Evolutionary conservation across 2,797 vertebrate species (phyloP), one percentile per base, ranked within the genome.

Genomic region (Cebuella pygmaea): DNA sequence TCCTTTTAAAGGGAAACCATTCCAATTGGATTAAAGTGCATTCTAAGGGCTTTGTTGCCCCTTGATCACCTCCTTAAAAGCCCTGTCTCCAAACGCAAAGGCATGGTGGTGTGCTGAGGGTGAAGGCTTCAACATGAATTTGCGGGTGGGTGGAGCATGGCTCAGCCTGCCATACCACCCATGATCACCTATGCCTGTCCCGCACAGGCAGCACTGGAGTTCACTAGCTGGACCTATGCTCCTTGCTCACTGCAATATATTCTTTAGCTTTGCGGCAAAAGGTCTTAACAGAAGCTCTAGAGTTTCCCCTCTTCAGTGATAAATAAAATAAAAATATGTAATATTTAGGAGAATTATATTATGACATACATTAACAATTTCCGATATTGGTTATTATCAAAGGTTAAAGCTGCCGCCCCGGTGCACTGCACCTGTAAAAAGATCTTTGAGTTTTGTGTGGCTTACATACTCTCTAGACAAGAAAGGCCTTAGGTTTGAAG

Each of bases 171-270:
- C 33, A 67, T n/a, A 33, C 33, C 61, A 67, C 17, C 15, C 20
- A 2, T 4, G 24, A 15, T 41, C 36, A 0, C 27, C 22, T 19
- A 2, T 5, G 0, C 46, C 4, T 10, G 11, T 22, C 48, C n/a
- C 5, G 12, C 20, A 12, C 27, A 5, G 3, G 8, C 10, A 33
- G 33, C 11, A 27, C 10, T 4, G 14, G 17, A 1, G 9, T 7
- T 4, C 55, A 11, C 2, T 33, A 7, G 7, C 14, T 7, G 17
- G 9, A 26, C 15, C 33, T 3, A 4, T 9, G 3, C 5, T 15
- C 7, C 13, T 14, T 22, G 24, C n/a, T 39, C 24, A 46, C 11
- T 5, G 17, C 1, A 12, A 2, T 1, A 0, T 11, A 10, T 1
- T 14, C 76, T 64, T n/a, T 17, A 1, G 46, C 33, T 64, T n/a